Evolutionary conservation across 1,140 invertebrate species (phyloP), one percentile per base, ranked within the genome.

Genomic region (Conus ventricosus): DNA sequence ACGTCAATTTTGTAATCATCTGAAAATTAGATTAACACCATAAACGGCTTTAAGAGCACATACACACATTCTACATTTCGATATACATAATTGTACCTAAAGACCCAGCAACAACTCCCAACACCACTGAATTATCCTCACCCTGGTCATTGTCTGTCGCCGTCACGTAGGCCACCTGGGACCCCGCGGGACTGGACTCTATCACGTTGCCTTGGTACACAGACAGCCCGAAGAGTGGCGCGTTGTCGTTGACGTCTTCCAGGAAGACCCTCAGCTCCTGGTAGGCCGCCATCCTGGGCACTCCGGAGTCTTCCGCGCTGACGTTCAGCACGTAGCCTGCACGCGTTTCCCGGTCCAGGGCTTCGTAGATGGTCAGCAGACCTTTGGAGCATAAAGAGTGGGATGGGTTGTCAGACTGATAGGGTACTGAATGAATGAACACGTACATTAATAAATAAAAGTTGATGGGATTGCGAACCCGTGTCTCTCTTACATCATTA

Each of bases 191-290:
- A 7, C 83, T 85, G 82, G 93, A 92, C 89, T 95, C 94, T 5
- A 85, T 88, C 13, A 94, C 89, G 51, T 86, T 92, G 53, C 92
- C 93, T 51, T 96, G 95, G 91, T 99, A 99, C 23, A 96, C 96
- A 0, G 96, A 93, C 80, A 97, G 96, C 8, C 97, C 94, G 93
- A 99, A 98, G 91, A 97, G 96, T 0, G 98, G 98, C 7, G 97
- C 94, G 95, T 99, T 98, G 95, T 99, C 99, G 94, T 99, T 99
- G 0, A 97, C 97, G 94, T 99, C 99, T 23, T 97, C 96, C 20
- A 99, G 97, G 92, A 97, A 96, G 71, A 99, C 97, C 92, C 97
- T 97, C 3, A 99, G 97, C 27, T 97, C 97, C 1, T 99, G 97
- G 10, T 98, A 97, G 90, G 97, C 97, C 91, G 97, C 98, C 93